Percentiles rank a stretch among this genome's conserved stretches.
Conservation (phyloP, 2,888 invertebrate species). For the Anarsia innoxiella region DNA sequence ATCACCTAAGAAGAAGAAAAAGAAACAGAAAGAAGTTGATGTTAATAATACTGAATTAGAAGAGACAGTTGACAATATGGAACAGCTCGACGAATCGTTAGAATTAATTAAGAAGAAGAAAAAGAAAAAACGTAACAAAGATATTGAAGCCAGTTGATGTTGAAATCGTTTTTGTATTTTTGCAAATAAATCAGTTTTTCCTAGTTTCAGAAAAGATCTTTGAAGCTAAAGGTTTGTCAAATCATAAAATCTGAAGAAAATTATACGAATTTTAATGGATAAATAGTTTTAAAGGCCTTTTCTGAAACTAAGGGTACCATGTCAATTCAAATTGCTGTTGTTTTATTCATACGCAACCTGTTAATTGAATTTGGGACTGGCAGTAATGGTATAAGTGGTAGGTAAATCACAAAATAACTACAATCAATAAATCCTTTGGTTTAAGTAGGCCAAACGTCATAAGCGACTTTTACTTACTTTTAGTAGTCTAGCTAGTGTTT, state of each 20-base stretch:
- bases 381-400: too few relatives aligned
- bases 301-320: too few relatives aligned
- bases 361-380: too few relatives aligned
- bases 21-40: too few relatives aligned
- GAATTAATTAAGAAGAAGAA: constrained; percentile 4
- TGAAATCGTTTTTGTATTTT: constrained; percentile 6
- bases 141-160: constrained; percentile 8
- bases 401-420: too few relatives aligned
- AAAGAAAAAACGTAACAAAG: constrained; percentile 11
- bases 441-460: constrained; percentile 40
- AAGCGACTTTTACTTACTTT: constrained; percentile 35
- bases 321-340: not conserved
- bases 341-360: constrained; percentile 4
- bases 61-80: not conserved
- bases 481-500: constrained; percentile 47
- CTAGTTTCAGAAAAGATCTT: too few relatives aligned
- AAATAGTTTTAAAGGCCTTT: too few relatives aligned
- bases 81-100: too few relatives aligned
- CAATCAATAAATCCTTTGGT: constrained; percentile 24
- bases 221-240: too few relatives aligned
- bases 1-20: constrained; percentile 12
- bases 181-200: constrained; percentile 14
- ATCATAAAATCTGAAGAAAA: too few relatives aligned
- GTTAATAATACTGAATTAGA: not conserved
- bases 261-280: too few relatives aligned